Percentiles rank a stretch among this genome's conserved stretches.
Conservation (phyloP, 1,140 invertebrate genomes). For the Drosophila serrata region DNA sequence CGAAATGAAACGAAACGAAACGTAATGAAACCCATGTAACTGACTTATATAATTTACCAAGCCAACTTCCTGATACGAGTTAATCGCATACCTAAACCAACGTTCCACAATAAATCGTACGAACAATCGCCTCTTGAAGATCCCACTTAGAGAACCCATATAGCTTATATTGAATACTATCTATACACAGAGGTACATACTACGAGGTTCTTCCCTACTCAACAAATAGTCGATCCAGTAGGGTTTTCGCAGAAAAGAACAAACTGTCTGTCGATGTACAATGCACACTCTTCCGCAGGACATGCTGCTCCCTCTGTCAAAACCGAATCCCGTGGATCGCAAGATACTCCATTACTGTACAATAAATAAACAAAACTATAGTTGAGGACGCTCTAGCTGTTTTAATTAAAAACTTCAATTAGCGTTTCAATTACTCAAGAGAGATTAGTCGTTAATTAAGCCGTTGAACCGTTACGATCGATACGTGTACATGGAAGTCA, state of each 20-base stretch:
- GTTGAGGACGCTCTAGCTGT: conserved; percentile 57
- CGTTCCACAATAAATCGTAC: conserved; percentile 63
- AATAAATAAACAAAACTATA: conserved; percentile 37
- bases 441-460: conserved; percentile 12
- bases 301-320: conserved; percentile 4
- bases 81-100: conserved; percentile 33
- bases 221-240: conserved; percentile 33
- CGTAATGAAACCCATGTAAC: conserved; percentile 37
- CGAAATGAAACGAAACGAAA: not conserved
- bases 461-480: conserved; percentile 41
- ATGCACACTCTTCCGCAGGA: conserved; percentile 24
- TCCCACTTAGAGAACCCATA: conserved; percentile 34
- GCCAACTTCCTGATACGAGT: conserved; percentile 53
- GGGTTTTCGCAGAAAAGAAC: too few relatives aligned
- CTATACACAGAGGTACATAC: conserved; percentile 17
- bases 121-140: conserved; percentile 68
- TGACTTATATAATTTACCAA: conserved; percentile 31
- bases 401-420: conserved; percentile 63
- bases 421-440: conserved; percentile 40
- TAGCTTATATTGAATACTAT: conserved; percentile 33
- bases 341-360: conserved; percentile 48
- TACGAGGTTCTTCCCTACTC: conserved; percentile 63
- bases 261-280: conserved; percentile 16
- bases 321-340: conserved; percentile 4
- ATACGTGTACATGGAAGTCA: conserved; percentile 30